These are phyloP conservation scores for Exephanes ischioxanthus DNA, from an alignment of 2,888 invertebrate species.

Conservation along the genomic window DNA sequence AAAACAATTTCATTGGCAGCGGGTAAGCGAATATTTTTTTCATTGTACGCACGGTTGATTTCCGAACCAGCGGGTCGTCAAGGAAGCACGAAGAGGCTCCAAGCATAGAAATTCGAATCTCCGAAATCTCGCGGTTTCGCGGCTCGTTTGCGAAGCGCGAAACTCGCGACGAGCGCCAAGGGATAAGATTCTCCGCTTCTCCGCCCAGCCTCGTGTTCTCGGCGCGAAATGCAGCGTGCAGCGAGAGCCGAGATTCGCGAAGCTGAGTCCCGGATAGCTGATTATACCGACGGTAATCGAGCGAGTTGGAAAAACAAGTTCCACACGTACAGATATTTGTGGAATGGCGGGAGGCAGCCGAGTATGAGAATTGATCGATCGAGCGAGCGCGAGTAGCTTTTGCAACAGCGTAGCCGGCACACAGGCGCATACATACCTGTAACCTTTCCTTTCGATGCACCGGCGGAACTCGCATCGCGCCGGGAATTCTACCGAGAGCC, in stretches of 20 bases:
- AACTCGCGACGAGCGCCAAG: not conserved
- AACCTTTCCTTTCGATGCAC: not conserved
- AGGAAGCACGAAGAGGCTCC: not conserved
- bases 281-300: slow-evolving; percentile 14
- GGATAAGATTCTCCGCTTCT: slow-evolving; percentile 8
- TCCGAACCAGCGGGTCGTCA: not conserved
- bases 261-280: not conserved
- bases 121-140: slow-evolving; percentile 42
- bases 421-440: not conserved
- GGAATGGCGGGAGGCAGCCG: not conserved
- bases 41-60: not conserved
- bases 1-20: no score
- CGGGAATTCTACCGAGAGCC: not conserved
- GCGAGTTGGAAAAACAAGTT: not conserved
- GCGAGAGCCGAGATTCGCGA: not conserved
- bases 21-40: not conserved
- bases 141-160: slow-evolving; percentile 38
- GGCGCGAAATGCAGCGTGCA: slow-evolving; percentile 2
- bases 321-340: slow-evolving; percentile 17
- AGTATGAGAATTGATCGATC: slow-evolving; percentile 36
- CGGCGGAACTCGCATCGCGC: not conserved
- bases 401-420: slow-evolving; percentile 4
- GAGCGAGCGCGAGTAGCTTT: slow-evolving; percentile 5
- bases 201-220: not conserved
- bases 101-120: slow-evolving; percentile 1